A percentile compares a stretch with the other conserved stretches of the same genome.
Evolutionary conservation across 1,140 invertebrate species (phyloP).

Genomic region (Pteromalus puparum): DNA sequence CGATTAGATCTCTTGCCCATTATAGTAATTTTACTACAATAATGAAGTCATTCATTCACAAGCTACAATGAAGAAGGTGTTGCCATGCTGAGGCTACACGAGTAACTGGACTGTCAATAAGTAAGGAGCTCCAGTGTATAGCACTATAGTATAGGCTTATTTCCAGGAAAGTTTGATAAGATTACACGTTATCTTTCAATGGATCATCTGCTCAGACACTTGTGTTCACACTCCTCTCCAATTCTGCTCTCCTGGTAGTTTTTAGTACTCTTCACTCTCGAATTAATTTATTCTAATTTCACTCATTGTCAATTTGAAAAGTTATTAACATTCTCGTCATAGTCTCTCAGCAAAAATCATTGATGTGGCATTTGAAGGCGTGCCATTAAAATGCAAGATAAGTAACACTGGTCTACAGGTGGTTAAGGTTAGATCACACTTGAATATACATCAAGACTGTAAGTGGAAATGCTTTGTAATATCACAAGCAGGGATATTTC

Average conservation of each 20-base stretch:
- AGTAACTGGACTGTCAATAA: slow-evolving; percentile 15
- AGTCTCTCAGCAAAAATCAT: neutral
- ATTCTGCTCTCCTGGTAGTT: slow-evolving; percentile 46
- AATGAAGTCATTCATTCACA: slow-evolving; percentile 27
- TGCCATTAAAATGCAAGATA: neutral
- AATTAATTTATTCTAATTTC: slow-evolving; percentile 44
- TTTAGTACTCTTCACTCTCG: slow-evolving; percentile 28
- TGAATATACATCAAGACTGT: neutral
- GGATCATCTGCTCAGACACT: slow-evolving; percentile 36
- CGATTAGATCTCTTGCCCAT: slow-evolving; percentile 31
- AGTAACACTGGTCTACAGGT: neutral
- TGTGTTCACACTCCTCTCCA: slow-evolving; percentile 18
- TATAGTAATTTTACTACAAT: neutral
- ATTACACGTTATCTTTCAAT: slow-evolving; percentile 46
- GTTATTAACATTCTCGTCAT: neutral
- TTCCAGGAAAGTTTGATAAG: slow-evolving; percentile 48
- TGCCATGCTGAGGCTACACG: neutral
- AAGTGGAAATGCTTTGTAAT: neutral
- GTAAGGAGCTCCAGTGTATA: slow-evolving; percentile 34
- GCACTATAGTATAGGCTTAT: neutral
- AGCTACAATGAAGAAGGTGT: neutral
- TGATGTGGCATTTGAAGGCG: neutral
- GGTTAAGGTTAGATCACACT: neutral
- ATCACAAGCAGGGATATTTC: neutral
- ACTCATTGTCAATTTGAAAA: slow-evolving; percentile 28